Evolutionary conservation across 2,888 invertebrate species (phyloP).

Genomic region (Tanaodytes sp.): DNA sequence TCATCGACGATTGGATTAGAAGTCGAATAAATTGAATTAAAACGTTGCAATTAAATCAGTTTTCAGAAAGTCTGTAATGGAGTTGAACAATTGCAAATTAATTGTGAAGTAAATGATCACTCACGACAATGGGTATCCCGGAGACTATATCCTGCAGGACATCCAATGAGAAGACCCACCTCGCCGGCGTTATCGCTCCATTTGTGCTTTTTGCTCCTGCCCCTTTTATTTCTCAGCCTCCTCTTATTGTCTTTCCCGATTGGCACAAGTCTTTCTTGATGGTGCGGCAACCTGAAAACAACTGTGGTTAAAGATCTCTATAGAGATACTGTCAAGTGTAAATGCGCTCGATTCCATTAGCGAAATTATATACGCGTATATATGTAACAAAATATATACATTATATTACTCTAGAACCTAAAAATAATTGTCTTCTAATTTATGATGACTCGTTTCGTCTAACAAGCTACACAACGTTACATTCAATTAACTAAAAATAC

Average conservation of each 20-base stretch:
- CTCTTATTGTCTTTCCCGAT: conserved; percentile 47
- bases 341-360: conserved; percentile 46
- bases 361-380: conserved; percentile 33
- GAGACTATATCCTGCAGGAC: conserved; percentile 65
- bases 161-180: conserved; percentile 63
- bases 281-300: conserved; percentile 65
- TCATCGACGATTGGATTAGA: too few species aligned
- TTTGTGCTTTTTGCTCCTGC: conserved; percentile 48
- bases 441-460: too few species aligned
- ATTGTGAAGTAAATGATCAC: conserved; percentile 44
- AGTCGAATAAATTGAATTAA: too few species aligned
- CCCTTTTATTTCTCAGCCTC: conserved; percentile 52
- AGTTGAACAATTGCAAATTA: conserved; percentile 20
- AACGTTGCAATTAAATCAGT: too few species aligned
- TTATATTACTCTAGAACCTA: too few species aligned
- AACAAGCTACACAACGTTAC: too few species aligned
- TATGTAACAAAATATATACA: conserved; percentile 10
- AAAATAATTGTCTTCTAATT: too few species aligned
- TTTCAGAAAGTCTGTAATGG: too few species aligned
- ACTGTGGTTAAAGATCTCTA: conserved; percentile 67
- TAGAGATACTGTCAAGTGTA: conserved; percentile 60
- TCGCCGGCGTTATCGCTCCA: conserved; percentile 52
- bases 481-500: too few species aligned
- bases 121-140: conserved; percentile 63
- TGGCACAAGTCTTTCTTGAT: conserved; percentile 61